Evolutionary conservation across 2,113 vertebrate genomes (phyloP).

Genomic region (Uropsilus gracilis): DNA sequence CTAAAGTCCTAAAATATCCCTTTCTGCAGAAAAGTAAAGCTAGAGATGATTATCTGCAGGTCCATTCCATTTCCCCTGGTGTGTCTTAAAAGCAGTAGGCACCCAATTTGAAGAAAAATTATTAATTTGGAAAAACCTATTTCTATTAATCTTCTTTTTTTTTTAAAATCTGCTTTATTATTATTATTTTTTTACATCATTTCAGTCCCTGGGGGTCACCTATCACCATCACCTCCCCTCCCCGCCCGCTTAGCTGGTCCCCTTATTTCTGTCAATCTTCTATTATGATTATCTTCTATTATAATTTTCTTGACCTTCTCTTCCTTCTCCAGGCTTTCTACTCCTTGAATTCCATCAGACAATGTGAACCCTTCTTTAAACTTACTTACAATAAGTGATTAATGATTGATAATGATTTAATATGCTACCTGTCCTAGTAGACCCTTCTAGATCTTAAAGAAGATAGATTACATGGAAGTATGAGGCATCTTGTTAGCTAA

Average conservation of each 20-base stretch:
- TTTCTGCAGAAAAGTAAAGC: background rate
- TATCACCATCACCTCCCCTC: too few species aligned
- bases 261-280: background rate
- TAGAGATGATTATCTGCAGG: too few species aligned
- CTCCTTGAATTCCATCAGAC: background rate
- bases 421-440: background rate
- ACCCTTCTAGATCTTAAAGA: background rate
- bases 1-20: background rate
- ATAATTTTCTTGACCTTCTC: background rate
- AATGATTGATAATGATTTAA: background rate
- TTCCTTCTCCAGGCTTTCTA: background rate
- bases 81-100: rapidly evolving
- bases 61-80: background rate
- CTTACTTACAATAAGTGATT: background rate
- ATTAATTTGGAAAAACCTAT: background rate
- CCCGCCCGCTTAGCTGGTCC: too few species aligned
- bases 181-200: too few species aligned
- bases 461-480: background rate
- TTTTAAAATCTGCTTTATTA: too few species aligned
- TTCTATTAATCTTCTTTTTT: background rate
- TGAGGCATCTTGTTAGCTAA: background rate
- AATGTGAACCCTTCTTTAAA: background rate
- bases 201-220: too few species aligned
- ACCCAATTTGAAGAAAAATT: background rate
- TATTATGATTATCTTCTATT: background rate